Evolutionary conservation across 2,888 invertebrate species (phyloP), one percentile per base, ranked within the genome.

Genomic region (Antheraea yamamai): DNA sequence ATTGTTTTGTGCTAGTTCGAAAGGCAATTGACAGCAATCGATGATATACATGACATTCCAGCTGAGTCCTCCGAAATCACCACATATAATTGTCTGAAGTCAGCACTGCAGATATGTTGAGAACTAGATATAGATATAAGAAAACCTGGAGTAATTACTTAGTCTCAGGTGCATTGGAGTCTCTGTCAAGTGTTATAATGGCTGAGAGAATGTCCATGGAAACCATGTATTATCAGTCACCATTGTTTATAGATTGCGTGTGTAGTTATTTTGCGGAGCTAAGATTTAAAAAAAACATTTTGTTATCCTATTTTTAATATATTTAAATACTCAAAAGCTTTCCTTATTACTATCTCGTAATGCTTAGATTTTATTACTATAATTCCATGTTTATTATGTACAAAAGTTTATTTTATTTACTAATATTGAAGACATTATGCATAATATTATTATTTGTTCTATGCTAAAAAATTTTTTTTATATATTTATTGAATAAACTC

Each of bases 311-410:
- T 70, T 73, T 71, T 58, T 83, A 81, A 82, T 78, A 81, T 84
- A 81, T 83, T 82, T 74, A 75, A 88, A 88, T 88, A 88, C 88
- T 88, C 88, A 87, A 74, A 73, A 66, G 20, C 64, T 66, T 66
- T 66, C 64, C 64, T 26, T 30, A 66, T 66, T 66, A 14, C 16
- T 30, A 66, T 30, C 16, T 66, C 16, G 16, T 66, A 20, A 66
- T 26, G 23, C 61, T 66, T 66, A 66, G 20, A 4, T 66, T 30
- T 66, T 30, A 16, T 66, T 66, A 10, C n/a, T 23, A 12, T 23
- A 61, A 23, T 61, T 23, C 23, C 61, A 61, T 61, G 4, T 61
- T 61, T 61, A 61, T 66, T 26, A 66, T 30, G 16, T 66, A 66
- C 30, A 66, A 26, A 30, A 30, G 18, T 30, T 30, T 66, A 66